Percentiles rank a stretch among this genome's conserved stretches.
These are phyloP conservation scores for Lottia scabra DNA, from an alignment of 2,888 invertebrate species.

Conservation along the genomic window DNA sequence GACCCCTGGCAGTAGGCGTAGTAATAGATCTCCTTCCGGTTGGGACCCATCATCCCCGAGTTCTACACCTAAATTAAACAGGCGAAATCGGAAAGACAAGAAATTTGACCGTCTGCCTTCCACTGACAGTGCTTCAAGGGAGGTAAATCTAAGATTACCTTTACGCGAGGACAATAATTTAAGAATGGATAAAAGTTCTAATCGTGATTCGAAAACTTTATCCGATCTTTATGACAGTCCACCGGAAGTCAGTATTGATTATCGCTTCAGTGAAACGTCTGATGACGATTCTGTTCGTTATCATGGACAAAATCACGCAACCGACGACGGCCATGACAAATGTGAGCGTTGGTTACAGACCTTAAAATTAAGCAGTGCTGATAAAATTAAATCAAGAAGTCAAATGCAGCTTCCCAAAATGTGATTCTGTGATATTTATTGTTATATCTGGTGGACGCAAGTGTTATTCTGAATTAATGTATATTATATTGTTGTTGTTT, in stretches of 20 bases:
- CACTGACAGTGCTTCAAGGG: constrained; percentile 24
- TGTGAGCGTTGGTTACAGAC: constrained; percentile 57
- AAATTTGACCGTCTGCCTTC: constrained; percentile 11
- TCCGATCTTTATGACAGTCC: constrained; percentile 23
- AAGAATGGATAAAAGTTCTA: constrained; percentile 18
- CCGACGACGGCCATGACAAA: constrained; percentile 43
- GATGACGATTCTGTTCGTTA: constrained; percentile 25
- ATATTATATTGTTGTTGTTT: no score
- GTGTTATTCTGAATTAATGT: no score
- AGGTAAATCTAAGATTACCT: constrained; percentile 11
- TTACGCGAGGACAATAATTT: constrained; percentile 24
- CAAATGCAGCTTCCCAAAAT: constrained; percentile 57
- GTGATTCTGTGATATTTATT: constrained; percentile 22
- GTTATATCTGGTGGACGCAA: not conserved
- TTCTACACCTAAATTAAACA: constrained; percentile 36
- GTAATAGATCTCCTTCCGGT: constrained; percentile 29
- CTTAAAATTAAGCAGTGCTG: constrained; percentile 46
- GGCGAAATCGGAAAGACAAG: constrained; percentile 17
- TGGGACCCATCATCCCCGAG: constrained; percentile 35
- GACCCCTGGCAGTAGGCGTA: constrained; percentile 49
- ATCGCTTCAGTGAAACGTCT: constrained; percentile 25
- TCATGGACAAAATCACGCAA: constrained; percentile 23
- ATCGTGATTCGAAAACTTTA: constrained; percentile 12
- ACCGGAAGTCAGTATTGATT: constrained; percentile 21
- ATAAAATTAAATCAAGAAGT: constrained; percentile 55